These are phyloP conservation scores for Temnopleurus reevesii DNA, from an alignment of 53 echinoderm and acorn worm genomes.

Conservation along the genomic window DNA sequence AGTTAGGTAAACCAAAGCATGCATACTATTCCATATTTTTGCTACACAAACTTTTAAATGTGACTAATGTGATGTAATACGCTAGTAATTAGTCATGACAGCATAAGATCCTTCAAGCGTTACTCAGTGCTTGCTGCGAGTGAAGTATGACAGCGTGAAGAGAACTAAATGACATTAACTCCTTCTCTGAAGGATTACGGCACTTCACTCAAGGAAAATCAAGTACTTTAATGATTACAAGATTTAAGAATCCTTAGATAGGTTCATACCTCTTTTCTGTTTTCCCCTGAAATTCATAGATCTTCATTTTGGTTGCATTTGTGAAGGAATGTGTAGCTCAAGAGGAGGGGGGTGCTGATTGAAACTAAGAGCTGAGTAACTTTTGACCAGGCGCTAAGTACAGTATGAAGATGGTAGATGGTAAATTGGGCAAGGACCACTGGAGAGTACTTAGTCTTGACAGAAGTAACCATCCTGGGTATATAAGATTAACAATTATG, in stretches of 20 bases:
- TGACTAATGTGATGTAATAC: background rate
- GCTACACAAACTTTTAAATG: too few relatives aligned
- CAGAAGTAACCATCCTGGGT: too few relatives aligned
- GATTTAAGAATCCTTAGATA: constrained; percentile 4
- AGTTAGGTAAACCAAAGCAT: too few relatives aligned
- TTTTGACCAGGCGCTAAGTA: too few relatives aligned
- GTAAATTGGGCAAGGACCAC: too few relatives aligned
- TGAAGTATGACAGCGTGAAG: background rate
- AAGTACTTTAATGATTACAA: constrained; percentile 6
- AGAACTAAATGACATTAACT: background rate
- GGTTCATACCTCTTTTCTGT: background rate
- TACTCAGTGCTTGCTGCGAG: constrained; percentile 11
- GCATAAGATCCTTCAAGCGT: background rate
- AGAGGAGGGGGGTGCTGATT: too few relatives aligned
- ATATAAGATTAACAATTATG: too few relatives aligned
- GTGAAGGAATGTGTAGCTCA: too few relatives aligned
- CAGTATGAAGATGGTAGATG: too few relatives aligned
- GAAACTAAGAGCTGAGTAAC: too few relatives aligned
- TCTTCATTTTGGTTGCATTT: background rate
- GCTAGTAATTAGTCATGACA: background rate
- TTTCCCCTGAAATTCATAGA: background rate
- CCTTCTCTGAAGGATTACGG: background rate
- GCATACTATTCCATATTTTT: too few relatives aligned
- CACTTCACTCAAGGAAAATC: constrained; percentile 21
- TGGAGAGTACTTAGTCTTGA: too few relatives aligned